Base-by-base conservation (phyloP, 2,113 vertebrate genomes). In the Chlamydotis undulata region DNA sequence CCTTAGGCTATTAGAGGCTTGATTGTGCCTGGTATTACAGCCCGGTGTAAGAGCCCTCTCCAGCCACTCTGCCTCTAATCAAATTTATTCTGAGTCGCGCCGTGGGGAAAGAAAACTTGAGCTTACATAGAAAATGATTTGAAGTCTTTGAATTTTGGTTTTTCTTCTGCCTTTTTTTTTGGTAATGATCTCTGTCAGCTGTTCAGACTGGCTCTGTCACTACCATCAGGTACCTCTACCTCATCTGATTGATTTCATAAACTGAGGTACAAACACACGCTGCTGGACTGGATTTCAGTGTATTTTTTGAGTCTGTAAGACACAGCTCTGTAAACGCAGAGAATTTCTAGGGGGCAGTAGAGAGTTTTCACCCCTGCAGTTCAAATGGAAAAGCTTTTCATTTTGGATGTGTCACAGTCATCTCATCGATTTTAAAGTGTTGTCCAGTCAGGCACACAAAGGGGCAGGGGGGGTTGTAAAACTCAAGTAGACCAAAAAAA, bases 1-100 rank as follows among this genome's bases (percentile, higher is more conserved):
- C 95, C 95, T 93, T 71, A 90, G 95, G 92, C 92, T 92, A 87
- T 92, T 90, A 96, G 85, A 83, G 83, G 90, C 69, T 88, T 88
- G 75, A 96, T 86, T 92, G 92, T 93, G 85, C 76, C 60, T 92
- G 64, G 71, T 85, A 89, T 95, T 89, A 89, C 80, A 75, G 81
- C 83, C 87, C 65, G 64, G 53, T 79, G 76, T 28, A 82, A 70
- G 81, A 87, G 53, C 68, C 74, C 86, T 95, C 77, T 94, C 74
- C 89, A 91, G 86, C 90, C 74, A 84, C 43, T 84, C 87, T 3
- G 22, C 73, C 83, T 84, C 83, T 93, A 94, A 93, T 94, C 80
- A 93, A 90, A 95, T 95, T 87, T 79, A 96, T 91, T 90, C 94
- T 1, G 23, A 92, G 65, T 76, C 92, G 83, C 86, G 84, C 76